Percentiles rank a stretch among this genome's conserved stretches.
phyloP scores from a whole-genome alignment of 2,888 invertebrate genomes.

The Aethes cnicana region DNA sequence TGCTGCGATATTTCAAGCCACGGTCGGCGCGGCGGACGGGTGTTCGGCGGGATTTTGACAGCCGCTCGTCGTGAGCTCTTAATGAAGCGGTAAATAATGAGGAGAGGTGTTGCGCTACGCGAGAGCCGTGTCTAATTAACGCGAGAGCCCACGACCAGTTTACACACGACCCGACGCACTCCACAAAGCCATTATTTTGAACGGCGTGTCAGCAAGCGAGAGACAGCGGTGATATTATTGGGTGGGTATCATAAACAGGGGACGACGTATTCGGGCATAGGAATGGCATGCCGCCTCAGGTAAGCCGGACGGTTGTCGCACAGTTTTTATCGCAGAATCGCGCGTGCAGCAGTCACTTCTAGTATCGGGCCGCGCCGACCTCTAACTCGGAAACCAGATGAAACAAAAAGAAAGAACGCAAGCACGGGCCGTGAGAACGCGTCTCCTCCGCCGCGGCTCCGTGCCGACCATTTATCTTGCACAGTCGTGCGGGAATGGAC shows the following conservation, averaged over 20 bases:
- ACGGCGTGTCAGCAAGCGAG: slow-evolving; percentile 40
- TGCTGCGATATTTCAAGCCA: slow-evolving; percentile 73
- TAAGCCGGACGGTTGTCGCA: slow-evolving; percentile 58
- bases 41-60: slow-evolving; percentile 76
- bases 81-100: slow-evolving; percentile 82
- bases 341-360: slow-evolving; percentile 73
- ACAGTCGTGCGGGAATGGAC: slow-evolving; percentile 79
- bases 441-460: slow-evolving; percentile 64
- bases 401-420: slow-evolving; percentile 74
- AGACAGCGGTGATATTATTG: slow-evolving; percentile 49
- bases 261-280: slow-evolving; percentile 46
- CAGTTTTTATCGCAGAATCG: slow-evolving; percentile 69
- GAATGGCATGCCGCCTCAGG: slow-evolving; percentile 45
- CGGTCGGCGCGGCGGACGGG: slow-evolving; percentile 55
- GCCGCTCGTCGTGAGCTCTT: slow-evolving; percentile 73
- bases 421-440: slow-evolving; percentile 81
- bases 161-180: slow-evolving; percentile 47
- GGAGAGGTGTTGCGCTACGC: slow-evolving; percentile 69
- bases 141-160: slow-evolving; percentile 57
- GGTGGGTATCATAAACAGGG: slow-evolving; percentile 42
- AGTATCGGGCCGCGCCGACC: slow-evolving; percentile 67
- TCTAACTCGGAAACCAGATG: slow-evolving; percentile 76
- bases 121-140: slow-evolving; percentile 76
- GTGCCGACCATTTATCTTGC: slow-evolving; percentile 78
- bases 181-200: slow-evolving; percentile 52